Conservation (phyloP, 2,888 invertebrate genomes). For the Xiphydria camelus region DNA sequence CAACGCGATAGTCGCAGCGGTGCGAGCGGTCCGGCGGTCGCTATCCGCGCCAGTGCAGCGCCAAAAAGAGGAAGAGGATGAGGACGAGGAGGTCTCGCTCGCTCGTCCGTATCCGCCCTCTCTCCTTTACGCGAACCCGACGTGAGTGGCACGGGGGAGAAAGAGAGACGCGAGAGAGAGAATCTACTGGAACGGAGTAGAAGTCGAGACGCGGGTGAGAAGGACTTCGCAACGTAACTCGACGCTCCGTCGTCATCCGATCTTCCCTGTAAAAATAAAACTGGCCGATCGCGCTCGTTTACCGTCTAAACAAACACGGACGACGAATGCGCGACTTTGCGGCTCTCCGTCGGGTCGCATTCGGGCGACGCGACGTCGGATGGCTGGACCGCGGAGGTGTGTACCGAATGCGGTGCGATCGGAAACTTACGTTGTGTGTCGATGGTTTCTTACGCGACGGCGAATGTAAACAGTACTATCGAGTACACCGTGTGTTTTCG, state of each 20-base stretch:
- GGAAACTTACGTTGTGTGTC: no score
- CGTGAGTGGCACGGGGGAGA: no score
- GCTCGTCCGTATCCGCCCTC: background rate
- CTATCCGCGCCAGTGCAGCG: constrained; percentile 6
- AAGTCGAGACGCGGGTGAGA: no score
- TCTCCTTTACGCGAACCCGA: background rate
- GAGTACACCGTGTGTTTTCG: no score
- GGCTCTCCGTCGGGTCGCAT: no score
- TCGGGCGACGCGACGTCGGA: no score
- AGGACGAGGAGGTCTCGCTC: background rate
- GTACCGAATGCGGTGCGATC: no score
- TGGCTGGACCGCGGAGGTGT: no score
- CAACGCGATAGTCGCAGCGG: constrained; percentile 29
- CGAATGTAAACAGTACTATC: no score
- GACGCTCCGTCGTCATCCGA: constrained; percentile 4
- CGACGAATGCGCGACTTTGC: constrained; percentile 30
- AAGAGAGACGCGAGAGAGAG: background rate
- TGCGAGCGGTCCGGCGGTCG: constrained; percentile 13
- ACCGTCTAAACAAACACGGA: constrained; percentile 31
- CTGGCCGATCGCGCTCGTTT: constrained; percentile 5
- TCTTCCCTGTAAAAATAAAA: constrained; percentile 24
- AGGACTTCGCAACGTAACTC: constrained; percentile 1
- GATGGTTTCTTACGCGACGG: no score
- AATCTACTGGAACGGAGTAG: constrained; percentile 3
- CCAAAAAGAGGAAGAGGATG: constrained; percentile 7